These are phyloP conservation scores for Drosophila paulistorum DNA, from an alignment of 1,140 invertebrate genomes.

Conservation along the genomic window DNA sequence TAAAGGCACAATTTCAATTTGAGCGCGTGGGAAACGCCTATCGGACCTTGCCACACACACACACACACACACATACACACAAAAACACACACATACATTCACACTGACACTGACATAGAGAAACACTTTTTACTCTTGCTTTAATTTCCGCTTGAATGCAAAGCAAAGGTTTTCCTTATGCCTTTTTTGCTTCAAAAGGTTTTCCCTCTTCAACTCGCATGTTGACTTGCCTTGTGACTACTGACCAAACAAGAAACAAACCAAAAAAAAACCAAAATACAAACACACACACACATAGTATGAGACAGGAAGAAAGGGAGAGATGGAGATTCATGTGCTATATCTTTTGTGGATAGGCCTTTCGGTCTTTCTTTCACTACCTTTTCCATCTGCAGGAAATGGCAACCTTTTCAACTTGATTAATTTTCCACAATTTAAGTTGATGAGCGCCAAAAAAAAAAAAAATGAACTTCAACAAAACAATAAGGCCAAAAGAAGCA, in stretches of 20 bases:
- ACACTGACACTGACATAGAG: slow-evolving; percentile 19
- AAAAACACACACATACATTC: not conserved
- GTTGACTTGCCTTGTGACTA: slow-evolving; percentile 59
- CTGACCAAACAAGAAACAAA: slow-evolving; percentile 50
- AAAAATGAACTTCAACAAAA: slow-evolving; percentile 45
- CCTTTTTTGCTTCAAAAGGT: slow-evolving; percentile 45
- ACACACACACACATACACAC: not conserved
- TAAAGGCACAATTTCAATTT: slow-evolving; percentile 69
- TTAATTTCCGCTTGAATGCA: slow-evolving; percentile 79
- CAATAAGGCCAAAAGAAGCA: slow-evolving; percentile 34
- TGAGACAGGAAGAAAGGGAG: no score
- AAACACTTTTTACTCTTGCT: slow-evolving; percentile 40
- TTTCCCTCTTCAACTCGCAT: slow-evolving; percentile 51
- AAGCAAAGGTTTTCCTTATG: slow-evolving; percentile 64
- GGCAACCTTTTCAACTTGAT: slow-evolving; percentile 76
- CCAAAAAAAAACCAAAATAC: slow-evolving; percentile 37
- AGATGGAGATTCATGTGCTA: slow-evolving; percentile 12
- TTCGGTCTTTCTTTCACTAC: not conserved
- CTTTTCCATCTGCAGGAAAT: slow-evolving; percentile 19
- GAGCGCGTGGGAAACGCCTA: slow-evolving; percentile 47
- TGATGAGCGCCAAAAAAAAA: slow-evolving; percentile 65
- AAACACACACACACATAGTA: slow-evolving; percentile 13
- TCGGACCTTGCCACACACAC: slow-evolving; percentile 15
- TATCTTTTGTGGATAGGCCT: slow-evolving; percentile 9
- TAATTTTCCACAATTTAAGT: slow-evolving; percentile 80